phyloP scores from a whole-genome alignment of 2,888 invertebrate species.

The Sericinus montela region DNA sequence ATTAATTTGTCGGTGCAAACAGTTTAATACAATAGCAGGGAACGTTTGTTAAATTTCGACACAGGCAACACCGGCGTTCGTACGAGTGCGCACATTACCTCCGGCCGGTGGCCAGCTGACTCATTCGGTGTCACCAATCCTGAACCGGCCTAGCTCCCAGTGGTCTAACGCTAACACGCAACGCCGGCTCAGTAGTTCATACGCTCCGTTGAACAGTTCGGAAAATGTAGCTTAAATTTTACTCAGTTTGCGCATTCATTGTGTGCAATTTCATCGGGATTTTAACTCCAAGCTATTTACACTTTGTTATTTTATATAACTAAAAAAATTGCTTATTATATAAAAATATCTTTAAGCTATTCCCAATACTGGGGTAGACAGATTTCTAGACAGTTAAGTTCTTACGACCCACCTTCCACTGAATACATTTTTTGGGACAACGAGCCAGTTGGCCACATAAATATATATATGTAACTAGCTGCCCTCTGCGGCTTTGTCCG shows the following conservation, averaged over 20 bases:
- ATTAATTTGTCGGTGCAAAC: neutral
- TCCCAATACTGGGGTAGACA: no score
- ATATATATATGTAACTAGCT: no score
- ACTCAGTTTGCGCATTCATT: constrained; percentile 26
- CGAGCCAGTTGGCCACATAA: no score
- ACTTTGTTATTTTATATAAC: neutral
- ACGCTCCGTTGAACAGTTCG: constrained; percentile 58
- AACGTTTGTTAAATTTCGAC: constrained; percentile 32
- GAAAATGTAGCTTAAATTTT: constrained; percentile 49
- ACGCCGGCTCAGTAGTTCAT: constrained; percentile 62
- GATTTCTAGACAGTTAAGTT: no score
- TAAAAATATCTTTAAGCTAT: no score
- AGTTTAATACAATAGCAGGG: neutral
- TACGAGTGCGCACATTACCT: constrained; percentile 50
- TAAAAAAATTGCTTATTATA: neutral
- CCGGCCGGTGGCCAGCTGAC: constrained; percentile 41
- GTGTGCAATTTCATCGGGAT: constrained; percentile 2
- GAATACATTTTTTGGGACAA: no score
- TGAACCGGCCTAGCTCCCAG: constrained; percentile 48
- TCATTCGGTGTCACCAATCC: constrained; percentile 53
- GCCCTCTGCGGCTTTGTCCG: no score
- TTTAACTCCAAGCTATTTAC: neutral
- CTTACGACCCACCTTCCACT: no score
- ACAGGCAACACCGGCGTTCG: constrained; percentile 29
- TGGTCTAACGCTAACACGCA: constrained; percentile 63